Evolutionary conservation across 2,797 vertebrate genomes (phyloP), one percentile per base, ranked within the genome.

Genomic region (Syngnathus rostellatus): DNA sequence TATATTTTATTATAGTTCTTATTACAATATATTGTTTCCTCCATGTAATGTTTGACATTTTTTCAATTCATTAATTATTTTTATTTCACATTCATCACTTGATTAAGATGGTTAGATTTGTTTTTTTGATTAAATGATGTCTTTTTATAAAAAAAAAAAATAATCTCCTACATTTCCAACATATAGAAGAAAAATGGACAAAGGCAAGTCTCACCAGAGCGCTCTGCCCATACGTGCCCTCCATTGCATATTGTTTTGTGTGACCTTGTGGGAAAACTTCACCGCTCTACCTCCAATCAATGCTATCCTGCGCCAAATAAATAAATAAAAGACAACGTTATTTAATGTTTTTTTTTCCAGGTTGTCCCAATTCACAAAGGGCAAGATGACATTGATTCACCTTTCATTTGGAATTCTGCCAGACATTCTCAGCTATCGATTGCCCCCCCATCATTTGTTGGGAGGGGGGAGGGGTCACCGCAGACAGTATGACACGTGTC

Each of bases 311-410:
- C 72, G 71, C 65, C 71, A 82, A 76, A 63, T 48, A 53, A 53
- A 64, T 40, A 53, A 51, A 53, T 14, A 38, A 21, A 64, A 63
- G 46, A 64, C 64, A 17, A 75, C 76, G 64, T 31, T 74, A 71
- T 78, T 78, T 83, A 78, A 69, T 81, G 55, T 78, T 84, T 80
- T 68, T 82, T 76, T 81, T 78, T 83, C 25, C 80, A 82, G 64
- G 78, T 75, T 74, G 72, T 80, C 76, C 79, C 77, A 74, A 71
- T 65, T 74, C 83, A 84, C 84, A 83, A 67, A 73, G 81, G 84
- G 64, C 76, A 65, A 81, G 77, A 84, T 81, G 82, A 81, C 82
- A 88, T 87, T 82, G 86, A 89, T 88, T 86, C 84, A 81, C 84
- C 82, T 79, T 81, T 85, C 76, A 77, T 87, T 86, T 86, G 79